Base-by-base conservation (phyloP, 2,113 vertebrate species). In the Pelecanoides urinatrix region DNA sequence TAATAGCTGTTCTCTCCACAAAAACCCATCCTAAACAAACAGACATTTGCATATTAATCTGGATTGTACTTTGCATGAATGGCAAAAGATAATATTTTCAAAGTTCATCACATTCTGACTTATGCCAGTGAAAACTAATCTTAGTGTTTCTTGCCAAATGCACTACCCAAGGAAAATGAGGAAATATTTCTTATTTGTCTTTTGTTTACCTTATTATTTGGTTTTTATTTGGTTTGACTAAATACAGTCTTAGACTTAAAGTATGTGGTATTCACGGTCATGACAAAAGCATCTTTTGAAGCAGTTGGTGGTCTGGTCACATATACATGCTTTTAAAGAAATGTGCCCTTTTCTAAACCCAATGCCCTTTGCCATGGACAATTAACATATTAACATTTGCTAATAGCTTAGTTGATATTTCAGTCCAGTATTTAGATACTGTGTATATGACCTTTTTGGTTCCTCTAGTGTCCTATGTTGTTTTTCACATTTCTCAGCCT, bases 331-430 rank as follows among this genome's bases (percentile, higher is more conserved):
- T 95, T 89, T 95, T 93, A 86, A 96, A 95, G 79, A 80, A 78
- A 92, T 68, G 50, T 52, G 42, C 40, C 89, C 72, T 95, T 96
- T 93, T 76, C 18, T 63, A 94, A 95, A 76, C 21, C 20, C 2
- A 30, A 1, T 63, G 53, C 13, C 71, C 71, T 91, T 87, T 88
- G 44, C 38, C 27, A 63, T 49, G 32, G 65, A 87, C 53, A 85
- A 93, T 95, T 95, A 91, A 76, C 71, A n/a, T 59, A 87, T 89
- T 92, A 92, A 77, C 44, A 94, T 95, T 96, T 95, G 32, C 74
- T 95, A 91, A 96, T 87, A 88, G 94, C 79, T 86, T 95, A 85
- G 52, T 55, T 94, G 79, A 49, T 96, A 95, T 96, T 95, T 95
- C 63, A 80, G 58, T 53, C 14, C 59, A 52, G 47, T 78, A 55